Percentiles rank a stretch among this genome's conserved stretches.
phyloP scores from a whole-genome alignment of 2,113 vertebrate species.

The Muntiacus reevesi region DNA sequence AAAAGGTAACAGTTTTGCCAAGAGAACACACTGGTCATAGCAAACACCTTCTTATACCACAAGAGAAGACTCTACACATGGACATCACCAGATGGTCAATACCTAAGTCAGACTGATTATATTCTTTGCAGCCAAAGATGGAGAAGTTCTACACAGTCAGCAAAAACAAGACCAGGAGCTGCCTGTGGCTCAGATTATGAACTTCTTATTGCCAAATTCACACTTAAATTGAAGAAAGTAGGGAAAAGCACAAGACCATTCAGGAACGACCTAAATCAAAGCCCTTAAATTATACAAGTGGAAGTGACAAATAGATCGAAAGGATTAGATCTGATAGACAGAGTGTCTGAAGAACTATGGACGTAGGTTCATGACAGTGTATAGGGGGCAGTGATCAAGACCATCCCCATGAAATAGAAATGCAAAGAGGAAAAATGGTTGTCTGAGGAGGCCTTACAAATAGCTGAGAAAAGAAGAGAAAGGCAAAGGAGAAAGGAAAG shows the following conservation, averaged over 20 bases:
- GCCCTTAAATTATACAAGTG: background rate
- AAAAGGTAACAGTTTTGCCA: background rate
- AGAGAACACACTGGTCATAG: background rate
- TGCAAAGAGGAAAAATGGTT: background rate
- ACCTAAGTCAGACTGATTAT: background rate
- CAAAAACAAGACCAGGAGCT: background rate
- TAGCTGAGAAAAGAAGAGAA: background rate
- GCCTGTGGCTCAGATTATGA: background rate
- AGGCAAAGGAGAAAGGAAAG: background rate
- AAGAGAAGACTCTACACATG: background rate
- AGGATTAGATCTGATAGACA: background rate
- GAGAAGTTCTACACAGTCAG: background rate
- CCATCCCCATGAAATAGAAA: background rate
- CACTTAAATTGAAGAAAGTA: background rate
- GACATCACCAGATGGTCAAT: background rate
- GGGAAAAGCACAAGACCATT: background rate
- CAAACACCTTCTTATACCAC: background rate
- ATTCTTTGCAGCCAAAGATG: background rate
- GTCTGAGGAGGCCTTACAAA: background rate
- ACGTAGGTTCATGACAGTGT: background rate
- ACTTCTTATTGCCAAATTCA: background rate
- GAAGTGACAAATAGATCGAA: background rate
- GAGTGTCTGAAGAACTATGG: background rate
- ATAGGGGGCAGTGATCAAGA: background rate
- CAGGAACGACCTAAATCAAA: background rate